These are phyloP conservation scores for Dicranocentrus wangi DNA, from an alignment of 2,888 invertebrate species.

Conservation along the genomic window DNA sequence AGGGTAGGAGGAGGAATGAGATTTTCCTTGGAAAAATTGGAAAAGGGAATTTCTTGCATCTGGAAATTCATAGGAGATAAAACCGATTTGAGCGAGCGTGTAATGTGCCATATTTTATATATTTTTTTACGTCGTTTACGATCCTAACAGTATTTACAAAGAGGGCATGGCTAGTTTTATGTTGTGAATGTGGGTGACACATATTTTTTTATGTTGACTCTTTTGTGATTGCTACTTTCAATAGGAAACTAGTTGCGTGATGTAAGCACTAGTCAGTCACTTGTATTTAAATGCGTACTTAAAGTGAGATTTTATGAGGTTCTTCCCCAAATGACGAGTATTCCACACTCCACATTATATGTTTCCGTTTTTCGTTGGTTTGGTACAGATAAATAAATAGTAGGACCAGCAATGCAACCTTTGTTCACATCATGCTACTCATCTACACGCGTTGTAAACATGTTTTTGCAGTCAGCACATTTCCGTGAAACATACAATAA, in stretches of 20 bases:
- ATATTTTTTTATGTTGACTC: constrained; percentile 42
- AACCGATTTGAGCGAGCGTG: constrained; percentile 9
- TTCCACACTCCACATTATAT: too few species aligned
- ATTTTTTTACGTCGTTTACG: not conserved
- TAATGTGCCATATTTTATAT: not conserved
- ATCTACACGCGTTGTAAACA: too few species aligned
- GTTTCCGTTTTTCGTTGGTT: not conserved
- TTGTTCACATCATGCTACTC: too few species aligned
- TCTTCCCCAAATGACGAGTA: not conserved
- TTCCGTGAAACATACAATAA: too few species aligned
- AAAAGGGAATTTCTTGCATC: constrained; percentile 30
- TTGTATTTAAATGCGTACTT: not conserved
- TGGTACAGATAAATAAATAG: not conserved
- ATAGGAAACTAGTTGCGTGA: constrained; percentile 2
- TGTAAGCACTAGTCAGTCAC: not conserved
- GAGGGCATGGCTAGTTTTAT: not conserved
- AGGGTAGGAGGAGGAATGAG: not conserved
- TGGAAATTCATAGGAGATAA: constrained; percentile 18
- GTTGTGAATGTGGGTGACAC: constrained; percentile 17
- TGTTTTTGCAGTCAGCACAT: too few species aligned
- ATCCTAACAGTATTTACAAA: constrained; percentile 22
- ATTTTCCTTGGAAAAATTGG: constrained; percentile 29
- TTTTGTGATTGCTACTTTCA: constrained; percentile 49
- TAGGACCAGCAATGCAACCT: too few species aligned
- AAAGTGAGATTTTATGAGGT: not conserved